phyloP scores from a whole-genome alignment of 2,797 vertebrate genomes.

The Neopelma chrysocephalum region DNA sequence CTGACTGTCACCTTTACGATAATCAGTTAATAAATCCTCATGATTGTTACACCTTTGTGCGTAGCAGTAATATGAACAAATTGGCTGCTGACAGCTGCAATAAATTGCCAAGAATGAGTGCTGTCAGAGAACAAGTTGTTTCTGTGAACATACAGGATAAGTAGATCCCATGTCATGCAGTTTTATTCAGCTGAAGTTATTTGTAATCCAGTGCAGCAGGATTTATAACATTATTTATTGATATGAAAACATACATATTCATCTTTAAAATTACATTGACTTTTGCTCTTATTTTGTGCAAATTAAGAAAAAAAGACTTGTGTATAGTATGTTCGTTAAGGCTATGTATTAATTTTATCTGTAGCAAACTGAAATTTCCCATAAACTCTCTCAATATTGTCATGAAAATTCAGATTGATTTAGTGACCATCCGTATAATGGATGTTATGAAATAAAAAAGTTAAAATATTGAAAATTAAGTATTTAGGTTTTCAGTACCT shows the following conservation, averaged over 20 bases:
- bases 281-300: conserved; percentile 56
- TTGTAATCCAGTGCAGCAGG: conserved; percentile 59
- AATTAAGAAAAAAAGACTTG: background rate
- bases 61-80: conserved; percentile 78
- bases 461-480: background rate
- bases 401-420: background rate
- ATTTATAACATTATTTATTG: conserved; percentile 75
- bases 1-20: conserved; percentile 61
- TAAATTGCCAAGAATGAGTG: conserved; percentile 79
- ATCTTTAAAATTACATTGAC: conserved; percentile 71
- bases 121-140: conserved; percentile 75
- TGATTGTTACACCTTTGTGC: conserved; percentile 77
- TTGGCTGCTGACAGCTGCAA: conserved; percentile 77
- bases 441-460: background rate
- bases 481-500: background rate
- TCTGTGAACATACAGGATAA: conserved; percentile 71
- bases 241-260: conserved; percentile 69
- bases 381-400: background rate
- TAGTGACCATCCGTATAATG: background rate
- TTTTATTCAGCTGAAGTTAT: conserved; percentile 72
- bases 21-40: conserved; percentile 79
- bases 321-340: background rate
- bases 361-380: background rate
- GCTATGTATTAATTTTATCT: background rate
- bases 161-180: conserved; percentile 71